Evolutionary conservation across 2,113 vertebrate genomes (phyloP), one percentile per base, ranked within the genome.

Genomic region (Hypanus sabinus): DNA sequence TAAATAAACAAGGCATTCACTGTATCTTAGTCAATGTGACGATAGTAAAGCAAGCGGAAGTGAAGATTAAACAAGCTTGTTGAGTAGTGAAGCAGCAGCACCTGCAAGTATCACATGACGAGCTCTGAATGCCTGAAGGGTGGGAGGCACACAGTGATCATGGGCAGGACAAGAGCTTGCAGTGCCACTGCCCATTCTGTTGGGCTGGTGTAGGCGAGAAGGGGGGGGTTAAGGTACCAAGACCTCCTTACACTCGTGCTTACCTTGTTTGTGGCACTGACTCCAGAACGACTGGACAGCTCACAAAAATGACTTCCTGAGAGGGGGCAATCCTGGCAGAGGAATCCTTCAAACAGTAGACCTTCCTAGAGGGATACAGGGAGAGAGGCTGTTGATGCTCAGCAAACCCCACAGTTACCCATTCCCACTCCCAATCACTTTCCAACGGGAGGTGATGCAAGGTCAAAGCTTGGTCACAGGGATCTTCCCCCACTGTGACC

Each of bases 221-320:
- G 57, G 27, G n/a, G 20, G 81, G 24, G 24, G 3, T 22, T 7
- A 14, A 46, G 22, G 1, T 6, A 1, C 27, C 20, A 55, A 46
- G 55, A 55, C 38, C 36, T 65, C 14, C 27, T 62, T 30, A 6
- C 12, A n/a, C 85, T 20, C 85, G 3, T 65, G 4, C 30, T 75
- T 93, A 93, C 91, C 91, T 93, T 0, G 5, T n/a, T 46, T 20
- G 27, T 0, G 62, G 62, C 2, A 11, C 20, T 4, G 24, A 11
- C 91, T 73, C 38, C 33, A 2, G 33, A 11, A 22, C 71, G 14
- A 38, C 20, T 55, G 70, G 91, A 24, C 91, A 93, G 71, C 57
- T 71, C 11, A 93, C 24, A 5, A 93, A 73, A 36, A 46, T 93
- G 68, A 24, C 91, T 55, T 93, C 91, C 91, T 93, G 91, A 55